These are phyloP conservation scores for Alauda arvensis DNA, from an alignment of 2,797 vertebrate species.

Conservation along the genomic window DNA sequence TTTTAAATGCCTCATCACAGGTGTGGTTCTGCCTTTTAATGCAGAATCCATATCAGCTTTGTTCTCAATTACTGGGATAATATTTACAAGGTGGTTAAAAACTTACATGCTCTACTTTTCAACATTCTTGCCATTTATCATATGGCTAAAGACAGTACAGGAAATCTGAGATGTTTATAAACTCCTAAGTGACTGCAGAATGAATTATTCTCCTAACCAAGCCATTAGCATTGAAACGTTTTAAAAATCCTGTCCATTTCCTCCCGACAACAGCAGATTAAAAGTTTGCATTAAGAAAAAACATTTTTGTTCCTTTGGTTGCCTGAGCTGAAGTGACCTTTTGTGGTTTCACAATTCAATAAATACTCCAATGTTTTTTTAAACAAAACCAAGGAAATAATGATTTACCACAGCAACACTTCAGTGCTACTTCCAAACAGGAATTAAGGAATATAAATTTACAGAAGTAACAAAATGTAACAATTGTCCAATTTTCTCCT, in stretches of 20 bases:
- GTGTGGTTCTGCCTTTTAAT: conserved; percentile 7
- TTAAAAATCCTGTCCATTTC: neutral
- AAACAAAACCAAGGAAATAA: neutral
- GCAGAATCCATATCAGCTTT: neutral
- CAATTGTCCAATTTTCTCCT: neutral
- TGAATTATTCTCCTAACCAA: neutral
- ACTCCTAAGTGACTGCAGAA: neutral
- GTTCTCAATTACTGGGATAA: neutral
- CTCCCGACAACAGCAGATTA: neutral
- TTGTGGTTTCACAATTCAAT: neutral
- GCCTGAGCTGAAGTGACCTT: neutral
- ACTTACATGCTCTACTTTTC: neutral
- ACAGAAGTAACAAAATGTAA: neutral
- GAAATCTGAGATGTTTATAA: neutral
- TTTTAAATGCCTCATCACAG: conserved; percentile 47
- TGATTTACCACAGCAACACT: neutral
- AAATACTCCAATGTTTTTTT: neutral
- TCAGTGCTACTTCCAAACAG: neutral
- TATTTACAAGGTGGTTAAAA: neutral
- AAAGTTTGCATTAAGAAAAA: neutral
- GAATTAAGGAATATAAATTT: neutral
- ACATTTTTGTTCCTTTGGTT: neutral
- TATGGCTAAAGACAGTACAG: neutral
- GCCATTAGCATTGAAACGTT: neutral
- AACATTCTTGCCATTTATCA: neutral